These are phyloP conservation scores for Cephalopholis sonnerati DNA, from an alignment of 2,113 vertebrate species.

Conservation along the genomic window DNA sequence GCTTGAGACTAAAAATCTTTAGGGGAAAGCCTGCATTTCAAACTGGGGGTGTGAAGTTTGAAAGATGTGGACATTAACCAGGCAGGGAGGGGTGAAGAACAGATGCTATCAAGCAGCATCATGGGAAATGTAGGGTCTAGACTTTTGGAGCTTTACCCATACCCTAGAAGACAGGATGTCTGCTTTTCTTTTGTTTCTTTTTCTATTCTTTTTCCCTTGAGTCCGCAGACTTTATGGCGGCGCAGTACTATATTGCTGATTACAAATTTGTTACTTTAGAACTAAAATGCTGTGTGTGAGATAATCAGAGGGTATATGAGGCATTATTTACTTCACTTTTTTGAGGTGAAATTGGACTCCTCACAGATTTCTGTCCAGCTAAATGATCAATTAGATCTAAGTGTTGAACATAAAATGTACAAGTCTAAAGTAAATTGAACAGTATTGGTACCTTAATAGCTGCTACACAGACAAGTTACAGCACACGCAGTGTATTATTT, in stretches of 20 bases:
- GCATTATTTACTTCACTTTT: not conserved
- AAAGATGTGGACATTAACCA: too few relatives aligned
- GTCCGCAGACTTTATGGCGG: too few relatives aligned
- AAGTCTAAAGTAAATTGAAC: not conserved
- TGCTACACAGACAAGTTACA: not conserved
- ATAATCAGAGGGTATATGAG: not conserved
- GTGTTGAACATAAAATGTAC: not conserved
- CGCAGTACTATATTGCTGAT: too few relatives aligned
- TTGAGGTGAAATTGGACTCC: not conserved
- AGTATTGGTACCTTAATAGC: not conserved
- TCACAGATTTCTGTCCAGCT: not conserved
- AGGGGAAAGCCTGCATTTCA: not conserved
- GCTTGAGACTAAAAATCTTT: not conserved
- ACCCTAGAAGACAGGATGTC: too few relatives aligned
- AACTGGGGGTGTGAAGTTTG: too few relatives aligned
- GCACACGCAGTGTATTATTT: too few relatives aligned
- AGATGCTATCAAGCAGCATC: not conserved
- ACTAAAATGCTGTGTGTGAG: not conserved
- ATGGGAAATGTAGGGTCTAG: not conserved
- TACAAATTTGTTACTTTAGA: not conserved
- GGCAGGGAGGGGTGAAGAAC: not conserved
- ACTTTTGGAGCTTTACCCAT: not conserved
- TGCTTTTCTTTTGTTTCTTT: not conserved
- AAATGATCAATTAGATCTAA: not conserved
- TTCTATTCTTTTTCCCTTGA: too few relatives aligned